Evolutionary conservation across 2,113 vertebrate genomes (phyloP), one percentile per base, ranked within the genome.

Genomic region (Lathamus discolor): DNA sequence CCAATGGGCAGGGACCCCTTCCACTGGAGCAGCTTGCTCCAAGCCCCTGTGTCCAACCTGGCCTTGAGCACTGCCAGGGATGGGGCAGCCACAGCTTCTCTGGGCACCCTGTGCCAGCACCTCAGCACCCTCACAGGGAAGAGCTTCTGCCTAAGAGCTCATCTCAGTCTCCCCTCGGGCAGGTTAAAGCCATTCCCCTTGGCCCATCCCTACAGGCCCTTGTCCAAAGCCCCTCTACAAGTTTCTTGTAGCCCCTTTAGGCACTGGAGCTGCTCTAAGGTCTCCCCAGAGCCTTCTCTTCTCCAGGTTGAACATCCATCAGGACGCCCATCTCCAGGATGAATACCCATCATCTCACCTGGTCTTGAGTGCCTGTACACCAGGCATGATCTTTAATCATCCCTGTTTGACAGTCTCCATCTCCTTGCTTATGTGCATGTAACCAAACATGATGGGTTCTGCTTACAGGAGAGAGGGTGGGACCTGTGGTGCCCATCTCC

Each of bases 1-100:
- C 9, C 33, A 4, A 59, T 0, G 0, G 20, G 13, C 33, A 59
- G 33, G 57, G 20, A n/a, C 33, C 0, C 55, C 55, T 59, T 14
- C 33, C 33, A n/a, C 55, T 3, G 1, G 20, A 59, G 33, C 55
- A 59, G 55, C 1, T 3, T n/a, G 55, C 55, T 59, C 55, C 55
- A n/a, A 57, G 19, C 31, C 55, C 19, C 19, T 14, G 19, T 57
- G 55, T n/a, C 55, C 55, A 57, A 22, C 19, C 55, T 33, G 55
- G 55, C 54, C 54, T 57, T 57, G 54, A 55, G 0, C 29, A 20
- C 54, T 55, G 54, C 29, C 52, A 54, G 28, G 52, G 52, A 54
- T 54, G 17, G 41, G 41, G 41, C 41, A 41, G 41, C 41, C 41
- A 41, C 41, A 41, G 52, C 51, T 52, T 29, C 51, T 52, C 51